Evolutionary conservation across 2,888 invertebrate species (phyloP), one percentile per base, ranked within the genome.

Genomic region (Drosophila tripunctata): DNA sequence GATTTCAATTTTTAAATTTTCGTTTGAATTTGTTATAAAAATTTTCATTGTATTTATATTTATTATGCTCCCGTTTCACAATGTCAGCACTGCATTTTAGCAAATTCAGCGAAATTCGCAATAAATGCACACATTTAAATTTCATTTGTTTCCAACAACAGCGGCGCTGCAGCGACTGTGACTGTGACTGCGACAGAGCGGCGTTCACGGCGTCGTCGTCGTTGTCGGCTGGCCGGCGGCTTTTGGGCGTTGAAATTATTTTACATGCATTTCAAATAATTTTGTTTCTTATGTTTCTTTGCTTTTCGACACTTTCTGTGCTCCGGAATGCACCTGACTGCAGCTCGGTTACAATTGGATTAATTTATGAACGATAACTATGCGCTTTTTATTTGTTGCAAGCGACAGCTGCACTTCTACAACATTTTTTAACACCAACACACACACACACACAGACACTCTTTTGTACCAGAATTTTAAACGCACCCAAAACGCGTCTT

Each of bases 381-480:
- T 75, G 65, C 50, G 60, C 31, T 67, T 85, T 86, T 75, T 77
- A 77, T 87, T 84, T 73, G 75, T 69, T 75, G 67, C 35, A 67
- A 56, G 48, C 86, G 82, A 85, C 83, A 83, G 83, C 88, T 83
- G 88, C 88, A 83, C 64, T 79, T 67, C 45, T 56, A 22, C 40
- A 58, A 36, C n/a, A n/a, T n/a, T n/a, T 54, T 67, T 73, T 50
- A 44, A 77, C 74, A 75, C 62, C 67, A 72, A 68, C 80, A 58
- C 75, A 69, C 67, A 58, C 54, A 50, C 47, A 27, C 36, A 57
- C 27, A 38, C 47, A 56, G n/a, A n/a, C n/a, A n/a, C n/a, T n/a
- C n/a, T n/a, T n/a, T n/a, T n/a, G n/a, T n/a, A n/a, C n/a, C n/a
- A n/a, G n/a, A n/a, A 48, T 8, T 27, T 33, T 36, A 15, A 22